Evolutionary conservation across 2,888 invertebrate genomes (phyloP).

Genomic region (Plebejus melissa): DNA sequence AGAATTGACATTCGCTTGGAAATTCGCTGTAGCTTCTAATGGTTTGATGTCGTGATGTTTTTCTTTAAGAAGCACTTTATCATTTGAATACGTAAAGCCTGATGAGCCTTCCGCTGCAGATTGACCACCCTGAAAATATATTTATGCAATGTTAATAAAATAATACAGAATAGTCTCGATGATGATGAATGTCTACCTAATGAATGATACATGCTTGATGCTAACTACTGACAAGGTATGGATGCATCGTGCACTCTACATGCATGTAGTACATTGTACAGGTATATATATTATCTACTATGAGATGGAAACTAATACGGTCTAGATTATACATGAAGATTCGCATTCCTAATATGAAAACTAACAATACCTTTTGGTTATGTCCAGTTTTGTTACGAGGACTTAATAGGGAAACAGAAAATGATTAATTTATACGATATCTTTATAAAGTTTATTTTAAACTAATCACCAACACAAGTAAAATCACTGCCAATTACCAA

Average conservation of each 20-base stretch:
- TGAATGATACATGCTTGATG: constrained; percentile 19
- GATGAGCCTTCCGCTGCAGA: constrained; percentile 47
- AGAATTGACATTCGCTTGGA: constrained; percentile 44
- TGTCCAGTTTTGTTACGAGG: neutral
- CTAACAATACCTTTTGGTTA: constrained; percentile 11
- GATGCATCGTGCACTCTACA: constrained; percentile 11
- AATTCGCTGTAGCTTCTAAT: constrained; percentile 50
- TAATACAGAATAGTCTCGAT: neutral
- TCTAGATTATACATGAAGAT: neutral
- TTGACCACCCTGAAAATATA: constrained; percentile 53
- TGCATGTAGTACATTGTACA: neutral
- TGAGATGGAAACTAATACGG: neutral
- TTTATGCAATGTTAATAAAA: neutral
- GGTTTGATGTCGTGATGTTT: constrained; percentile 50
- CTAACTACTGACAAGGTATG: neutral
- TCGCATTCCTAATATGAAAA: neutral
- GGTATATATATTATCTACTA: neutral
- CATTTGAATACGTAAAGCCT: constrained; percentile 51
- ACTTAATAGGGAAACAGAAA: neutral
- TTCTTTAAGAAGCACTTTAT: constrained; percentile 43
- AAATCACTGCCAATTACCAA: constrained; percentile 11
- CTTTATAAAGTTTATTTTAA: neutral
- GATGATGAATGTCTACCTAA: neutral
- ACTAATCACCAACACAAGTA: constrained; percentile 9
- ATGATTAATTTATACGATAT: neutral